A percentile compares a stretch with the other conserved stretches of the same genome.
Evolutionary conservation across 2,888 invertebrate genomes (phyloP).

Genomic region (Operophtera brumata): DNA sequence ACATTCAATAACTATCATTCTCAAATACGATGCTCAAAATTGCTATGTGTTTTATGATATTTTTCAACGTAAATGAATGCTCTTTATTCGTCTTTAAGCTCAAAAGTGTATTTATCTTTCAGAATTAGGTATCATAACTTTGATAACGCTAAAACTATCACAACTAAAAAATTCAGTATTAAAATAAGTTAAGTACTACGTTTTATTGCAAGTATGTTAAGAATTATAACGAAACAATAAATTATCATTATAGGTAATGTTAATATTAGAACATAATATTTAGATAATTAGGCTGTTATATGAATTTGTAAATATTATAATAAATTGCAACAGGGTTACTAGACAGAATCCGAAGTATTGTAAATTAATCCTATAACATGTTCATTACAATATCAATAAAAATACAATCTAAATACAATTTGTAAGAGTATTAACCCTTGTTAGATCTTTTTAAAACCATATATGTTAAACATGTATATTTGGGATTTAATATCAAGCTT

Average conservation of each 20-base stretch:
- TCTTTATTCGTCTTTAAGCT: slow-evolving; percentile 3
- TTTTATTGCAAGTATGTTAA: slow-evolving; percentile 17
- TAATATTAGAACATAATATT: slow-evolving; percentile 8
- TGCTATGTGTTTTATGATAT: slow-evolving; percentile 14
- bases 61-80: slow-evolving; percentile 17
- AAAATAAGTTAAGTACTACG: slow-evolving; percentile 7
- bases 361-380: slow-evolving; percentile 10
- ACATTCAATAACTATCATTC: too few relatives aligned
- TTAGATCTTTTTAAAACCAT: background rate
- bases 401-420: background rate
- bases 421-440: slow-evolving; percentile 3
- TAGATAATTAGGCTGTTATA: slow-evolving; percentile 35
- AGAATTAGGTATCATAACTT: too few relatives aligned
- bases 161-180: too few relatives aligned
- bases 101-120: too few relatives aligned
- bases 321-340: slow-evolving; percentile 52
- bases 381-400: background rate
- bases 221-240: slow-evolving; percentile 47
- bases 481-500: background rate
- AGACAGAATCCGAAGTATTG: slow-evolving; percentile 45
- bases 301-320: slow-evolving; percentile 30
- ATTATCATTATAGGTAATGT: slow-evolving; percentile 7
- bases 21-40: slow-evolving; percentile 32
- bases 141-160: too few relatives aligned
- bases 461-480: background rate